phyloP scores from a whole-genome alignment of 2,113 vertebrate species.

The Sylvia atricapilla region DNA sequence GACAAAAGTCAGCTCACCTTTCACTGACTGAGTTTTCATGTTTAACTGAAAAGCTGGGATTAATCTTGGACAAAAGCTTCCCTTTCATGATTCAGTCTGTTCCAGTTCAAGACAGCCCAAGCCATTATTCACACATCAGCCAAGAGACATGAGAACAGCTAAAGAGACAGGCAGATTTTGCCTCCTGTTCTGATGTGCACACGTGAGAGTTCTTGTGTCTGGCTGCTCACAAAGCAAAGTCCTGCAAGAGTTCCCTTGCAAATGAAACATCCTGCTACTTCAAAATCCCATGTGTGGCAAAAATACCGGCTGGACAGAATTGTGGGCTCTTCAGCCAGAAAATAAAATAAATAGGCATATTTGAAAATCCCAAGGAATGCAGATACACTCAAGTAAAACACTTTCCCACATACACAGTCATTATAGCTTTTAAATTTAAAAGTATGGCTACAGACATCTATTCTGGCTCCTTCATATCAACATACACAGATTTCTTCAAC shows the following conservation, averaged over 20 bases:
- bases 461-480: background rate
- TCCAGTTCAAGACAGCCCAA: background rate
- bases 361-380: background rate
- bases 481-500: background rate
- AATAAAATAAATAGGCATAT: background rate
- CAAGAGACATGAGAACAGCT: background rate
- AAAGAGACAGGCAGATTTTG: background rate
- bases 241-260: background rate
- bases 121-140: background rate
- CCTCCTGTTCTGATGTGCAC: background rate
- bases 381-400: background rate
- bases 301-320: background rate
- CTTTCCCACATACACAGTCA: background rate
- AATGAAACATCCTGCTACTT: background rate
- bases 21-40: background rate
- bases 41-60: slow-evolving; percentile 3
- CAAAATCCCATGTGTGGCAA: background rate
- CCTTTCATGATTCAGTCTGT: background rate
- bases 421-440: background rate
- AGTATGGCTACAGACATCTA: background rate
- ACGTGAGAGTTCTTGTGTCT: background rate
- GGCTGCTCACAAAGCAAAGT: background rate
- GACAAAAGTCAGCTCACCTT: background rate
- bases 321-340: background rate
- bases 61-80: background rate